Base-by-base conservation (phyloP, 1,140 invertebrate genomes). In the Brachionus paranguensis region DNA sequence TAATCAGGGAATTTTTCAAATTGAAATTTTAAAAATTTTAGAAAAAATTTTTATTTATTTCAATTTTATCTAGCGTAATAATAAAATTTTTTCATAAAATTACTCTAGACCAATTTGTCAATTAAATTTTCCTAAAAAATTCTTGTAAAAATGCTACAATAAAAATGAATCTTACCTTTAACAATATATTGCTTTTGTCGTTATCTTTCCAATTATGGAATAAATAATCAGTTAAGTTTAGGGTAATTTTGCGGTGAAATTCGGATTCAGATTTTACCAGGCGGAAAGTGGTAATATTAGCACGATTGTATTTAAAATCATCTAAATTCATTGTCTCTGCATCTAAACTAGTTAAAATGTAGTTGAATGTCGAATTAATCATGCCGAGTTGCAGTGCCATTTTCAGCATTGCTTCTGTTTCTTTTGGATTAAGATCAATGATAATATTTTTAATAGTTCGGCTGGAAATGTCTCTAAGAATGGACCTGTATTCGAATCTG, bases 311-410 rank as follows among this genome's bases (percentile, higher is more conserved):
- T 53, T 87, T 86, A 83, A 86, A 89, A 84, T 89, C 88, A 76
- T 88, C 87, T 83, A 89, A 86, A 84, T 89, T 86, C 41, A 88
- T 85, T 7, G 86, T 86, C 76, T 89, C 88, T 2, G 88, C 85
- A 78, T 89, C 88, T 85, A 89, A 81, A 79, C 87, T 88, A 45
- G 88, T 89, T 2, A 89, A 68, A 64, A 89, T 85, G 72, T 86
- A 89, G 85, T 89, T 88, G 83, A 88, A 87, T 50, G 87, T 88
- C 10, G 87, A 86, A 84, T 89, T 88, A 11, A 89, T 88, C 89
- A 89, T 89, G 8, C 88, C 88, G 84, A 89, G 86, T 85, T 89
- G 89, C 55, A 89, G 84, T 12, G 89, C 88, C 88, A 88, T 89
- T 87, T 88, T 87, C 0, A 89, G 84, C 53, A 89, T 86, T 45